Conservation (phyloP, 2,797 vertebrate genomes). For the Parauchenoglanis ngamensis region DNA sequence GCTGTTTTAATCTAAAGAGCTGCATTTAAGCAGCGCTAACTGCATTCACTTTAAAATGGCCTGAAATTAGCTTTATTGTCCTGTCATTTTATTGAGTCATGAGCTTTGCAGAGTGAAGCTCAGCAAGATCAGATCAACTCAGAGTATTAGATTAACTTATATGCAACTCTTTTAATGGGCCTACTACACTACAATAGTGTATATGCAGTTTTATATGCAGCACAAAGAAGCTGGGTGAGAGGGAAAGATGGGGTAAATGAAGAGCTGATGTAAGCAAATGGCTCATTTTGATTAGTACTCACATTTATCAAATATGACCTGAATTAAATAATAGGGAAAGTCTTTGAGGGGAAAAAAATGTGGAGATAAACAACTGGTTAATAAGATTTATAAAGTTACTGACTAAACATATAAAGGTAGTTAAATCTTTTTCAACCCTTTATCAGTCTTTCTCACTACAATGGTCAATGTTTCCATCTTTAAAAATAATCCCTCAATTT, state of each 20-base stretch:
- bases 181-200: not conserved
- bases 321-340: not conserved
- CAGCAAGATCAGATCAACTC: not conserved
- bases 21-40: not conserved
- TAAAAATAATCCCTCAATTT: not conserved
- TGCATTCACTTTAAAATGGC: not conserved
- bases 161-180: not conserved
- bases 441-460: not conserved
- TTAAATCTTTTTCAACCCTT: not conserved
- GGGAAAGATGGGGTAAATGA: not conserved
- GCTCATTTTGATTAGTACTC: not conserved
- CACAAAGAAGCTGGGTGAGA: not conserved
- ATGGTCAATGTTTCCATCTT: not conserved
- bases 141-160: not conserved
- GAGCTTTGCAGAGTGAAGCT: not conserved
- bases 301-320: not conserved
- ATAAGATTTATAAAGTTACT: not conserved
- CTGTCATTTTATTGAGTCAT: not conserved
- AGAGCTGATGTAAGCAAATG: not conserved
- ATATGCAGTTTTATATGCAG: too few species aligned
- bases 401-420: not conserved
- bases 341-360: not conserved
- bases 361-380: not conserved
- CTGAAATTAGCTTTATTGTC: not conserved
- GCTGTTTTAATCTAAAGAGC: not conserved